Conservation (phyloP, 2,888 invertebrate genomes). For the Microplitis manilae region DNA sequence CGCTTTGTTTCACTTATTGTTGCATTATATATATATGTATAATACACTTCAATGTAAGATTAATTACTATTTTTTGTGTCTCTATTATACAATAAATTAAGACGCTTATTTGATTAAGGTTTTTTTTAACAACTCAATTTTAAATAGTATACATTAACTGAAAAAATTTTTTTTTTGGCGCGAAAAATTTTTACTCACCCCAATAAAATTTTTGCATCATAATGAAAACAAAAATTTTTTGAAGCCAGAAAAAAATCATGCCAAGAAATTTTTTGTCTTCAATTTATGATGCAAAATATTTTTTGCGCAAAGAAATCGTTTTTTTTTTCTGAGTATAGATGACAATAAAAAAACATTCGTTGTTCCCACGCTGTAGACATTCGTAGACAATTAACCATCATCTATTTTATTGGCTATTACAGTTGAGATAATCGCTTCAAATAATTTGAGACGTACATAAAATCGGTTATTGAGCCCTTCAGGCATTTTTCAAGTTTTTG, state of each 20-base stretch:
- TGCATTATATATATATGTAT: background rate
- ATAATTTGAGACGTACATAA: too few relatives aligned
- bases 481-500: too few relatives aligned
- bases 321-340: background rate
- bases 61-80: background rate
- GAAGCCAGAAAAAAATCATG: too few relatives aligned
- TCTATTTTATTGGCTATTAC: background rate
- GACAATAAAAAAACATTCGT: background rate
- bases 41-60: background rate
- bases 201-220: too few relatives aligned
- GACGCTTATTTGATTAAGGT: background rate
- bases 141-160: too few relatives aligned
- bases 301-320: background rate
- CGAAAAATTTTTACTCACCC: too few relatives aligned
- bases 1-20: slow-evolving; percentile 1
- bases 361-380: background rate
- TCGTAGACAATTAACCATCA: background rate
- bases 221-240: too few relatives aligned
- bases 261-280: too few relatives aligned
- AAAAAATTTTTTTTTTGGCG: too few relatives aligned
- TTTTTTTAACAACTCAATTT: background rate
- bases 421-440: background rate
- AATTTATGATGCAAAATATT: too few relatives aligned
- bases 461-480: too few relatives aligned
- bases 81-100: background rate